Conservation (phyloP, 64 coral and sea anemone genomes). For the Montipora cactus region DNA sequence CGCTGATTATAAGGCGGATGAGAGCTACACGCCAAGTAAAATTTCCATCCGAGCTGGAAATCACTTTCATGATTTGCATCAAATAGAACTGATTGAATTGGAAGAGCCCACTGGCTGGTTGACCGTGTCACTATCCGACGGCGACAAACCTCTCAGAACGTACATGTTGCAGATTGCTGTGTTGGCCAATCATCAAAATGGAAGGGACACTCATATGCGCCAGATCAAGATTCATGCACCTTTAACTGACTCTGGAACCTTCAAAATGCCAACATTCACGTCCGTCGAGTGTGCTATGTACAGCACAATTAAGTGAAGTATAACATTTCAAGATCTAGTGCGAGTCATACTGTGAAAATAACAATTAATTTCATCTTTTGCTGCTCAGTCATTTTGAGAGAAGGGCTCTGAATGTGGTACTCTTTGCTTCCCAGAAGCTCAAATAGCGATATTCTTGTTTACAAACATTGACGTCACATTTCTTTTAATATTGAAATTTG, state of each 20-base stretch:
- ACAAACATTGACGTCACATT: no score
- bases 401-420: no score
- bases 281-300: slow-evolving; percentile 99
- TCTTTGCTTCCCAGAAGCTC: no score
- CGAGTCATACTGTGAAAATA: no score
- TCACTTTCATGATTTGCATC: slow-evolving; percentile 94
- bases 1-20: slow-evolving; percentile 96
- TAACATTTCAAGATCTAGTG: no score
- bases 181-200: slow-evolving; percentile 97
- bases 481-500: no score
- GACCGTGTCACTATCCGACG: slow-evolving; percentile 75
- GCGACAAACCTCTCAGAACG: slow-evolving; percentile 81
- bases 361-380: no score
- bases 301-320: slow-evolving; percentile 85
- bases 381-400: no score
- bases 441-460: no score
- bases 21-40: slow-evolving; percentile 98
- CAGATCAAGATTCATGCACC: slow-evolving; percentile 98
- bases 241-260: slow-evolving; percentile 70
- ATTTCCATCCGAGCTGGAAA: slow-evolving; percentile 96
- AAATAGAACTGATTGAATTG: slow-evolving; percentile 94
- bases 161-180: slow-evolving; percentile 98
- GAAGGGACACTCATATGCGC: slow-evolving; percentile 94
- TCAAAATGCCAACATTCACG: slow-evolving; percentile 96
- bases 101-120: slow-evolving; percentile 95